Percentiles rank a stretch among this genome's conserved stretches.
Evolutionary conservation across 1,140 invertebrate species (phyloP).

Genomic region (Pogonognathellus flavescens): DNA sequence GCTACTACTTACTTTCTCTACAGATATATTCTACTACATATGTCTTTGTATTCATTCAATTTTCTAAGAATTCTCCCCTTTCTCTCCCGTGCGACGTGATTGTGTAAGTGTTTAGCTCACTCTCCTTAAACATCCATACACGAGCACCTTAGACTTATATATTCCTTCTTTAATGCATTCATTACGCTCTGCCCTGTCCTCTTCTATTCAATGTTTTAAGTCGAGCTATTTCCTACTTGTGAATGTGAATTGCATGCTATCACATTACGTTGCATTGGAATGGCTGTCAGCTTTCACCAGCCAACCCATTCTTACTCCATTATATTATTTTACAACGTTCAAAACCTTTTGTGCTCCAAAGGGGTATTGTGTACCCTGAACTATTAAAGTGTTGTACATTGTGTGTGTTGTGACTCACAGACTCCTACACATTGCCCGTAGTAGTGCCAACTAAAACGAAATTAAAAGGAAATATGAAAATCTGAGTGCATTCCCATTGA

Average conservation of each 20-base stretch:
- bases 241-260: constrained; percentile 22
- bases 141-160: not conserved
- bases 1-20: not conserved
- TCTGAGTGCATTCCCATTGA: constrained; percentile 27
- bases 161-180: not conserved
- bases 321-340: constrained; percentile 6
- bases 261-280: constrained; percentile 25
- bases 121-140: not conserved
- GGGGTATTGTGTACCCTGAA: constrained; percentile 11
- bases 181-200: not conserved
- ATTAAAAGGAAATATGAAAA: no score
- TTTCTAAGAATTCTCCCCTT: constrained; percentile 40
- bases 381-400: constrained; percentile 26
- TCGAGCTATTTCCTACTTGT: constrained; percentile 18
- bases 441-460: no score
- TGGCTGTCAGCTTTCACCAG: constrained; percentile 34
- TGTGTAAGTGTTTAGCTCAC: constrained; percentile 33
- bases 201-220: constrained; percentile 6
- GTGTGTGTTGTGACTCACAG: not conserved
- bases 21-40: constrained; percentile 21
- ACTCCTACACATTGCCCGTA: no score
- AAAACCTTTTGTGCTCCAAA: constrained; percentile 50
- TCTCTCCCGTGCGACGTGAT: not conserved
- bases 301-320: constrained; percentile 21
- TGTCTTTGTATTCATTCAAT: constrained; percentile 12